Evolutionary conservation across 1,140 invertebrate species (phyloP), one percentile per base, ranked within the genome.

Genomic region (Penaeus chinensis): DNA sequence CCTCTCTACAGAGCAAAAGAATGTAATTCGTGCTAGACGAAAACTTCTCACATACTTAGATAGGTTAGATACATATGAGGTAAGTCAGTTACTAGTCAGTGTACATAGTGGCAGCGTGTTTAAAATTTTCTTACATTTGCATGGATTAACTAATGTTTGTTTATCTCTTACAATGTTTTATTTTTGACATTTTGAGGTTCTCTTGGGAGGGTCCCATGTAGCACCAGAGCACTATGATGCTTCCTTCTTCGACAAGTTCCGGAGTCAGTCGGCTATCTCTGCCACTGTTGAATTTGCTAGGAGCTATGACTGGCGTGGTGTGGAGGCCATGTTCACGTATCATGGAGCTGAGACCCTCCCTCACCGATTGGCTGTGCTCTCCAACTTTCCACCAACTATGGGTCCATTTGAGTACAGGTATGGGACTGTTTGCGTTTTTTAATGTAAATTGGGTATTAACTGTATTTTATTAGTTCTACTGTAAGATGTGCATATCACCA

Each of bases 311-410:
- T 92, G 91, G 90, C 90, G 92, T 78, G 93, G 93, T 37, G 94
- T 97, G 42, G 94, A 95, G 85, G 93, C 94, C 66, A 94, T 97
- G 89, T 94, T 97, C 27, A 95, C 94, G 5, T 96, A 95, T 91
- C 94, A 96, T 85, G 95, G 95, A 90, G 92, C 93, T 13, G 93
- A 93, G 86, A 93, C 95, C 11, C 90, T 94, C 61, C 92, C 93
- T n/a, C 94, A 96, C 92, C 95, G 95, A 92, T 91, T 97, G 47
- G 92, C 94, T 42, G 94, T 97, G 71, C 91, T 97, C 42, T 95
- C 94, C 76, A 95, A 95, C 91, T 94, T 97, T 90, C 96, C 96
- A 27, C 96, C 97, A 93, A 96, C 95, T 1, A 93, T 95, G 19
- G 93, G 94, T 89, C 96, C 96, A 20, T 89, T 93, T 79, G 94